Percentiles rank a stretch among this genome's conserved stretches.
Evolutionary conservation across 2,888 invertebrate genomes (phyloP).

Genomic region (Luffia ferchaultella): DNA sequence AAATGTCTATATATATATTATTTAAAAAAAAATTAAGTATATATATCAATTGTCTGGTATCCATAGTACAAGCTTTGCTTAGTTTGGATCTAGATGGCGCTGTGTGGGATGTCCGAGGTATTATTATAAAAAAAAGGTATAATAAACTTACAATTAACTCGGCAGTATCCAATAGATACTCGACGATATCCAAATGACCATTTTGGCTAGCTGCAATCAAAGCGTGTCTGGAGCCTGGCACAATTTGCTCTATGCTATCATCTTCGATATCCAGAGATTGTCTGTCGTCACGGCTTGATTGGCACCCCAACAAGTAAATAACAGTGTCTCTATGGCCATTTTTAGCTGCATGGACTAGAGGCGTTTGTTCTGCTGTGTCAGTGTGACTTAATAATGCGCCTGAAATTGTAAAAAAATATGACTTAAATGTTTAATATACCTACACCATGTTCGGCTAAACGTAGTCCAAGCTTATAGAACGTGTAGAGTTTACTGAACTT

Average conservation of each 20-base stretch:
- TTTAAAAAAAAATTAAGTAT: no score
- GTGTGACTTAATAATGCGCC: constrained; percentile 79
- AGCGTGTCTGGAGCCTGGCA: constrained; percentile 87
- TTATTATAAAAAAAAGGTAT: no score
- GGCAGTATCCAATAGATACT: constrained; percentile 87
- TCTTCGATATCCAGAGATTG: constrained; percentile 55
- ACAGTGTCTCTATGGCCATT: constrained; percentile 88
- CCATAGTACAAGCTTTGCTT: no score
- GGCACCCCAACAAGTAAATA: constrained; percentile 85
- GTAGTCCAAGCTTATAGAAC: no score
- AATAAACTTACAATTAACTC: constrained; percentile 77
- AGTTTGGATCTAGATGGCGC: no score
- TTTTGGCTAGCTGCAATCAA: constrained; percentile 88
- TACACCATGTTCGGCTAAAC: no score
- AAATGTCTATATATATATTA: no score
- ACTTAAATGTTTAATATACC: background rate
- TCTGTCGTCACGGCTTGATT: constrained; percentile 71
- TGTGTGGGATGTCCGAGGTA: no score
- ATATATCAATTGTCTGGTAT: no score
- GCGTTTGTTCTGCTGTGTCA: constrained; percentile 84
- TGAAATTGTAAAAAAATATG: constrained; percentile 14
- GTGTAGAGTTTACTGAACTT: no score
- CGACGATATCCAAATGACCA: constrained; percentile 87
- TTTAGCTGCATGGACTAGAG: constrained; percentile 90
- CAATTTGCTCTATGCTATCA: constrained; percentile 69